phyloP scores from a whole-genome alignment of 1,140 invertebrate genomes.

The Vollenhovia emeryi region DNA sequence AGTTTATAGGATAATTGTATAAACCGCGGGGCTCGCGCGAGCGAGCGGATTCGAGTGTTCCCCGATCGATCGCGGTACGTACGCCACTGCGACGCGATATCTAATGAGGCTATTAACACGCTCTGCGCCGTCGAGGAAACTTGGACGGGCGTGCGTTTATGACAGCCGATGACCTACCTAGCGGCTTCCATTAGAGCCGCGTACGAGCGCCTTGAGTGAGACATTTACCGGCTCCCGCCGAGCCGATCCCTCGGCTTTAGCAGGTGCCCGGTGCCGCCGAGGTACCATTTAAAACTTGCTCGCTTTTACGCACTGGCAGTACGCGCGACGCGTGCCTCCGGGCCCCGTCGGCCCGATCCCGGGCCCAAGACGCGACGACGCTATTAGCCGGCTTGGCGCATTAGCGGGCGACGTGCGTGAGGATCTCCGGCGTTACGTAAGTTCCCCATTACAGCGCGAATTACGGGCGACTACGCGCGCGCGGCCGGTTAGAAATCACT shows the following conservation, averaged over 20 bases:
- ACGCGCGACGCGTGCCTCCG: constrained; percentile 14
- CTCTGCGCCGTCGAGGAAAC: constrained; percentile 69
- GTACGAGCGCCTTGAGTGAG: constrained; percentile 70
- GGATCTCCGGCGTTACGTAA: constrained; percentile 49
- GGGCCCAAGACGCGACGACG: constrained; percentile 22
- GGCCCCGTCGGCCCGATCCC: constrained; percentile 9
- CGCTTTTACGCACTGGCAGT: constrained; percentile 35
- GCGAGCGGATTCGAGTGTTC: constrained; percentile 24
- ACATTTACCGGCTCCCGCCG: constrained; percentile 68
- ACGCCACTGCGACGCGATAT: constrained; percentile 65
- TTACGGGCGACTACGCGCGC: constrained; percentile 54
- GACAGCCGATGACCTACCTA: constrained; percentile 78
- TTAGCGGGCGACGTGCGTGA: constrained; percentile 30
- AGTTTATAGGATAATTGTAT: not conserved
- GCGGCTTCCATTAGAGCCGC: constrained; percentile 71
- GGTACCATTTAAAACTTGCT: constrained; percentile 54
- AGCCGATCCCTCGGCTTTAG: constrained; percentile 59
- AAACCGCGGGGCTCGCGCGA: not conserved
- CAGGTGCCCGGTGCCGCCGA: constrained; percentile 2
- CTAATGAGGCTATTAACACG: constrained; percentile 77
- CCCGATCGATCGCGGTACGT: constrained; percentile 7
- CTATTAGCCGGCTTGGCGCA: constrained; percentile 31
- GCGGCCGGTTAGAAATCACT: constrained; percentile 56
- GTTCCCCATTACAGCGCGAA: constrained; percentile 44
- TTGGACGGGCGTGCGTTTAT: constrained; percentile 70